These are phyloP conservation scores for Papilio gigon DNA, from an alignment of 2,888 invertebrate genomes.

Conservation along the genomic window DNA sequence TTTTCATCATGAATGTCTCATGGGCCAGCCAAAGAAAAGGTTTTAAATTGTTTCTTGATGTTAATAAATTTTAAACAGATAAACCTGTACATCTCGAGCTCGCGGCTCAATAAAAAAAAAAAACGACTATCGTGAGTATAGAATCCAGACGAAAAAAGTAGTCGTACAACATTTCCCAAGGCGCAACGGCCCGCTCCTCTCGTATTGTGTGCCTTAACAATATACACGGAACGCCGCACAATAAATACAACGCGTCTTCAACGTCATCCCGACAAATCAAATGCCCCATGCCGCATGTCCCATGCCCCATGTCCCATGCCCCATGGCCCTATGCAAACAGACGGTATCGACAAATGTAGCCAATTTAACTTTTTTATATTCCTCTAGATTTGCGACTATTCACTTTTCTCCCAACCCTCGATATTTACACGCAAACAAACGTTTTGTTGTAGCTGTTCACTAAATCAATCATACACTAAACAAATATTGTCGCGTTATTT, in stretches of 20 bases:
- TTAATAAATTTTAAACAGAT: constrained; percentile 83
- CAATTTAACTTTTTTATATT: constrained; percentile 62
- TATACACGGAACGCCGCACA: constrained; percentile 72
- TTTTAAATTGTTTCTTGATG: constrained; percentile 82
- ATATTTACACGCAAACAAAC: constrained; percentile 20
- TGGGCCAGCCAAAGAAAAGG: constrained; percentile 74
- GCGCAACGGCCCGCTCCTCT: constrained; percentile 81
- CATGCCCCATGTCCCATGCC: constrained; percentile 64
- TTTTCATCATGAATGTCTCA: constrained; percentile 75
- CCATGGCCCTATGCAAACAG: constrained; percentile 61
- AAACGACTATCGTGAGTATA: constrained; percentile 80
- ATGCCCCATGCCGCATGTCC: constrained; percentile 57
- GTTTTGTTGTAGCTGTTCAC: constrained; percentile 2
- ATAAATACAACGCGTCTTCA: constrained; percentile 72
- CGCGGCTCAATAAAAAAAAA: constrained; percentile 80
- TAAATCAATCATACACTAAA: constrained; percentile 22
- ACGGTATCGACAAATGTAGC: constrained; percentile 70
- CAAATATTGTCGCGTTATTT: not conserved
- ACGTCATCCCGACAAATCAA: constrained; percentile 77
- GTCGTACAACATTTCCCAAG: constrained; percentile 82
- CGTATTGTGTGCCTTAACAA: constrained; percentile 80
- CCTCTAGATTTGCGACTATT: constrained; percentile 15
- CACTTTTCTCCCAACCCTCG: constrained; percentile 27
- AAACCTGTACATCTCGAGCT: constrained; percentile 82
- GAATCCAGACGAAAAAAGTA: constrained; percentile 83